These are phyloP conservation scores for Heliconius aoede DNA, from an alignment of 2,888 invertebrate genomes.

Conservation along the genomic window DNA sequence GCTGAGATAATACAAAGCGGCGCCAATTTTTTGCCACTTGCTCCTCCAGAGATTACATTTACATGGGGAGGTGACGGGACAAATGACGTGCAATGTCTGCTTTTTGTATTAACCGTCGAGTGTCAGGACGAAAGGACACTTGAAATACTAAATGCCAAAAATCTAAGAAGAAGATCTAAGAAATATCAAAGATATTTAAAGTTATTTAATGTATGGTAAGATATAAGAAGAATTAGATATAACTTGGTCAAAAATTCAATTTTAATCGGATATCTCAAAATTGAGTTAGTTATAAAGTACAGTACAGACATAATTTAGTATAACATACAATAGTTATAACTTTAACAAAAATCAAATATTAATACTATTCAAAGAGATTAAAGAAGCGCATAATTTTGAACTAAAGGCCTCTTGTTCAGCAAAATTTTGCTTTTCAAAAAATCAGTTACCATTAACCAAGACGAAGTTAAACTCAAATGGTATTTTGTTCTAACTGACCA, in stretches of 20 bases:
- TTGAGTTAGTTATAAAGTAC: not conserved
- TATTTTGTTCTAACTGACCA: slow-evolving; percentile 51
- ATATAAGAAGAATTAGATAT: too few relatives aligned
- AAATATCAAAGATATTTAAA: too few relatives aligned
- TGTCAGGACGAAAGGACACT: slow-evolving; percentile 55
- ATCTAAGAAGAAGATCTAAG: too few relatives aligned
- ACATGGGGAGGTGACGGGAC: slow-evolving; percentile 70
- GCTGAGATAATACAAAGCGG: slow-evolving; percentile 66
- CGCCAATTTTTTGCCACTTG: slow-evolving; percentile 76
- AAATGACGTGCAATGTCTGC: slow-evolving; percentile 79
- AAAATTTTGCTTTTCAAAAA: slow-evolving; percentile 4
- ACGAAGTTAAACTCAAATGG: slow-evolving; percentile 46
- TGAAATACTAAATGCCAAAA: slow-evolving; percentile 45
- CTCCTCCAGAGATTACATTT: slow-evolving; percentile 60
- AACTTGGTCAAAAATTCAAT: too few relatives aligned
- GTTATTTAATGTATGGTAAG: too few relatives aligned
- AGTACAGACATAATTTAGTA: not conserved
- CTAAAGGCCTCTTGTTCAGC: not conserved
- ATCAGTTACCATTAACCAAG: slow-evolving; percentile 1
- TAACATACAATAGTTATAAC: not conserved
- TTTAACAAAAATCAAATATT: not conserved
- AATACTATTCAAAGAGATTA: not conserved
- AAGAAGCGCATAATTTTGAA: not conserved
- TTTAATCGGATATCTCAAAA: too few relatives aligned
- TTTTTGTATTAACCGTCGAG: slow-evolving; percentile 71